Evolutionary conservation across 2,888 invertebrate species (phyloP), one percentile per base, ranked within the genome.

Genomic region (Caenorhabditis zanzibari): DNA sequence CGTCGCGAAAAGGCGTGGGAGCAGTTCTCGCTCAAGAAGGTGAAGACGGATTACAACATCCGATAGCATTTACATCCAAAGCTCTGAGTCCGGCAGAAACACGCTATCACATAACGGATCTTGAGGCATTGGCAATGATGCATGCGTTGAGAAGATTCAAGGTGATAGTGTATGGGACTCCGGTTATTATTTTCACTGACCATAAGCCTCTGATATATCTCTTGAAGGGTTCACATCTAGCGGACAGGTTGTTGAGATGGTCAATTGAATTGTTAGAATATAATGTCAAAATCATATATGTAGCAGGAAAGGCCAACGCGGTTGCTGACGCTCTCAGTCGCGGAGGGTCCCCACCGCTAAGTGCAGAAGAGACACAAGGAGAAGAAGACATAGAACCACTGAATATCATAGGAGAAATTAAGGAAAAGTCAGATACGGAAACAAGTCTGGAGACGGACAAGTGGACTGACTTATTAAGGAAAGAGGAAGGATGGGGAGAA

Each of bases 401-500:
- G 12, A 22, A 24, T 14, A 1, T 52, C 14, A 52, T 52, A 4
- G 12, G 4, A 10, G 52, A 22, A 10, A 9, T 52, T 5, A 19
- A 19, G 14, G 44, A 12, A 44, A 47, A 47, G 7, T 3, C 5
- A 41, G 41, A 24, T 19, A 14, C 14, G 22, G 24, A 24, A 9
- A 9, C 1, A 14, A 24, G 4, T 0, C 24, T 1, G 0, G 16
- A n/a, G 24, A 3, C n/a, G 9, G 12, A 54, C 2, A 19, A 35
- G 0, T 54, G 54, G 64, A 4, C 49, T 0, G 64, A 35, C 2
- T 38, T 35, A 63, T 68, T 64, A 41, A 58, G 35, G n/a, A 35
- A 38, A 58, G 73, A 81, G 26, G 49, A 59, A 35, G 54, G 73
- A 16, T 64, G 71, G 49, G 24, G 3, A 26, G 52, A 61, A 16